Conservation (phyloP, 2,113 vertebrate species). For the Tachycineta bicolor region DNA sequence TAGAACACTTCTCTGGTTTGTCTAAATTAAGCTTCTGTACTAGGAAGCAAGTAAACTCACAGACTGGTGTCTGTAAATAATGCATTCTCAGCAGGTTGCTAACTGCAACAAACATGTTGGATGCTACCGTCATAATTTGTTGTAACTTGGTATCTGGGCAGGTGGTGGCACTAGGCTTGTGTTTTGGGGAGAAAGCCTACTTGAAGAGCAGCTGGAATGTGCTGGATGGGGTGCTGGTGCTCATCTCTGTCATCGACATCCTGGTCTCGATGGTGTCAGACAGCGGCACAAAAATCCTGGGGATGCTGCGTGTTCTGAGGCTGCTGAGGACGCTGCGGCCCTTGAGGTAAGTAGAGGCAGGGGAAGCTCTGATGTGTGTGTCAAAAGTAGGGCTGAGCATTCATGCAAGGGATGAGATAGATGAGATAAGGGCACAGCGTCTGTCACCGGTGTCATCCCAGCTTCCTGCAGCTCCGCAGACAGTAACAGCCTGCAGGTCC, state of each 20-base stretch:
- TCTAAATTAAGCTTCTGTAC: conserved; percentile 36
- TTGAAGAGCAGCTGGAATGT: conserved; percentile 97
- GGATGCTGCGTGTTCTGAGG: conserved; percentile 92
- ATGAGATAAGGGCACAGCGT: rapidly evolving
- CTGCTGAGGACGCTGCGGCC: conserved; percentile 93
- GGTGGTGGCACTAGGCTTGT: conserved; percentile 93
- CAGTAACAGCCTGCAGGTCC: neutral
- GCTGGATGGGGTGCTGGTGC: conserved; percentile 93
- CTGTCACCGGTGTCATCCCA: neutral
- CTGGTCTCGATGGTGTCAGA: conserved; percentile 94
- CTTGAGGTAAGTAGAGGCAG: conserved; percentile 78
- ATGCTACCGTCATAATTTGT: neutral
- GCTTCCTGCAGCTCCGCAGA: neutral
- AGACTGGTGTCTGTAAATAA: conserved; percentile 46
- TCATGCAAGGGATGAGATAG: neutral
- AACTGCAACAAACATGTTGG: neutral
- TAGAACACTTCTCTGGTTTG: conserved; percentile 16
- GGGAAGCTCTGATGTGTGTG: too few relatives aligned
- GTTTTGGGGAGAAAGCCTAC: conserved; percentile 91
- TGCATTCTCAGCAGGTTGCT: neutral
- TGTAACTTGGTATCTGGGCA: conserved; percentile 69
- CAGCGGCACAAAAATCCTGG: conserved; percentile 93
- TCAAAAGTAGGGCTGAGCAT: neutral
- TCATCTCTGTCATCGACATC: conserved; percentile 96
- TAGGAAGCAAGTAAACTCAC: conserved; percentile 7